Base-by-base conservation (phyloP, 2,113 vertebrate genomes). In the Danionella cerebrum region DNA sequence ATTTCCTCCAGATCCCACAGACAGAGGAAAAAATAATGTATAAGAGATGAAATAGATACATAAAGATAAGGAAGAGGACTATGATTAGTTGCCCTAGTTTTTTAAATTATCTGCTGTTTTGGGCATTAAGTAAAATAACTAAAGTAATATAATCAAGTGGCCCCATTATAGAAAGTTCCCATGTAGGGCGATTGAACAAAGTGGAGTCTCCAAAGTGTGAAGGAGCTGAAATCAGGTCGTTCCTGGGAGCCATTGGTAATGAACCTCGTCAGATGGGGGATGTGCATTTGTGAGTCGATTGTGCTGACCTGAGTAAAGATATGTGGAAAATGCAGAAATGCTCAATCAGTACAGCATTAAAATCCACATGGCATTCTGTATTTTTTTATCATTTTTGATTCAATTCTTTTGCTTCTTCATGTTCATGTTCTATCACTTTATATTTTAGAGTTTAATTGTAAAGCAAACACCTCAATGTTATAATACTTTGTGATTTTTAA, bases 161-260 rank as follows among this genome's bases (percentile, higher is more conserved):
- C 80, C 78, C 78, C 76, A 74, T 76, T 80, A 75, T 50, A 64
- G 50, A 71, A 72, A 77, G 73, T 73, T 76, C 69, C 60, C 78
- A 80, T 79, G 76, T 80, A 80, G 78, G 80, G 76, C 76, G 78
- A 80, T 72, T 77, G 75, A 78, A 82, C 80, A 76, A 76, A 79
- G 76, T 71, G 69, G 50, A 52, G 71, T 76, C 72, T 70, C 78
- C 59, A 73, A 75, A 78, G 72, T 75, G 70, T 73, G 67, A 80
- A 69, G 48, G 65, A 75, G 69, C 62, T 24, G 74, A 78, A 82
- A 78, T 74, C 78, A 82, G 78, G 78, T 82, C 72, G 65, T 64
- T 76, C 68, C 74, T 69, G 51, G 69, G 57, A 82, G 78, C 76
- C 70, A 69, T 55, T 54, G 45, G 71, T 76, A 78, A 78, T 76